These are phyloP conservation scores for Pyralis farinalis DNA, from an alignment of 2,888 invertebrate genomes.

Conservation along the genomic window DNA sequence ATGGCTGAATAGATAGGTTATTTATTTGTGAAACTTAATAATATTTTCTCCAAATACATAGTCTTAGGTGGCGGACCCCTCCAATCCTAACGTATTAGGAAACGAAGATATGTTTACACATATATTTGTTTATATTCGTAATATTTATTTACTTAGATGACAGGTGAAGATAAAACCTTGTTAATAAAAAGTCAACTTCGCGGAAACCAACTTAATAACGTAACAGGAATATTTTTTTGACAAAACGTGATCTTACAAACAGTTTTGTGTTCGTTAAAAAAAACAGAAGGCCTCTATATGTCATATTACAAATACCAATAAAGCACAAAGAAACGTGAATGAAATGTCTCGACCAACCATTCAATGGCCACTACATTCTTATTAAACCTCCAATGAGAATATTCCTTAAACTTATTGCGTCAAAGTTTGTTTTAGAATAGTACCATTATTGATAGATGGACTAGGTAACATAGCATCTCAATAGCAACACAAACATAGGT, in stretches of 20 bases:
- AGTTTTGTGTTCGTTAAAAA: neutral
- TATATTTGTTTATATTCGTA: no score
- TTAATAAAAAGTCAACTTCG: no score
- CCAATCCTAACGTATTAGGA: no score
- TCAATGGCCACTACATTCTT: conserved; percentile 35
- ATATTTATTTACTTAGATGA: no score
- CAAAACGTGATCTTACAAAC: neutral
- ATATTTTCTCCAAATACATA: no score
- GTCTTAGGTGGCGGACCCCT: no score
- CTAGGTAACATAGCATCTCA: conserved; percentile 50
- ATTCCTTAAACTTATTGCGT: conserved; percentile 12
- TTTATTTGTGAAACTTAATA: no score
- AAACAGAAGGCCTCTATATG: conserved; percentile 31
- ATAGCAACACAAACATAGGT: conserved; percentile 65
- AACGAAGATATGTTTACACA: no score
- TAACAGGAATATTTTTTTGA: neutral
- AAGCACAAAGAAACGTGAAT: conserved; percentile 61
- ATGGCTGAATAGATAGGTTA: no score
- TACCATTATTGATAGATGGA: conserved; percentile 24
- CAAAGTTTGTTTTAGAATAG: conserved; percentile 24
- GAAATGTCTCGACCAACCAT: conserved; percentile 59
- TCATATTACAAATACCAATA: conserved; percentile 60
- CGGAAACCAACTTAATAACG: no score
- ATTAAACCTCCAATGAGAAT: conserved; percentile 12
- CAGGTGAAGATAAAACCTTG: no score